These are phyloP conservation scores for Mirza zaza DNA, from an alignment of 2,113 vertebrate genomes.

Conservation along the genomic window DNA sequence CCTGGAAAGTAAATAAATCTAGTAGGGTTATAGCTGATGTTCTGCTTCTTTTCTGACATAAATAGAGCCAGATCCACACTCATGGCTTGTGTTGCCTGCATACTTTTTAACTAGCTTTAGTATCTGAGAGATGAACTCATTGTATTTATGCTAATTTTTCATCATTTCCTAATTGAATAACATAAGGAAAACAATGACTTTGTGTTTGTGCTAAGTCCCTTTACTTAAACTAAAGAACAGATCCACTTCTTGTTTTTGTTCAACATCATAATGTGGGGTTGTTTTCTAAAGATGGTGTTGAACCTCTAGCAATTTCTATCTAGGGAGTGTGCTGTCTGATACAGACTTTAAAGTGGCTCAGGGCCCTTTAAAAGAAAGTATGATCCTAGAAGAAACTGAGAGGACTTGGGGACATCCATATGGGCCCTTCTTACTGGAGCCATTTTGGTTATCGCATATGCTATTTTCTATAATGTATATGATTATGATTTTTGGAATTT, in stretches of 20 bases:
- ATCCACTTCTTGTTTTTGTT: neutral
- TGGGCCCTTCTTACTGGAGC: neutral
- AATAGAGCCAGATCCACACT: too few relatives aligned
- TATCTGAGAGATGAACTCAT: neutral
- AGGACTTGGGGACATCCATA: neutral
- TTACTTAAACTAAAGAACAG: neutral
- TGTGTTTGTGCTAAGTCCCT: neutral
- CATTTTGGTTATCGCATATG: neutral
- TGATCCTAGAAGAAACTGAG: neutral
- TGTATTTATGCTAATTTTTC: neutral
- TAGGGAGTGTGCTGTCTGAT: neutral
- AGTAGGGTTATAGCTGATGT: neutral
- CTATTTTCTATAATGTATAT: neutral
- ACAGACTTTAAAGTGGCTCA: neutral
- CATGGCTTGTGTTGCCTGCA: neutral
- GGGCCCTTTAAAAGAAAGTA: neutral
- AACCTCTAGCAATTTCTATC: neutral
- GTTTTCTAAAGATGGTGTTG: neutral
- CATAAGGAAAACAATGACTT: neutral
- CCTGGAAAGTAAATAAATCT: neutral
- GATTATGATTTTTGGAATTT: neutral
- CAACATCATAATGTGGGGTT: neutral
- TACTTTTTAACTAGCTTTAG: neutral
- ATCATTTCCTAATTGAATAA: neutral
- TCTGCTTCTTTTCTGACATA: neutral